Conservation (phyloP, 2,113 vertebrate species). For the Rallus limicola region DNA sequence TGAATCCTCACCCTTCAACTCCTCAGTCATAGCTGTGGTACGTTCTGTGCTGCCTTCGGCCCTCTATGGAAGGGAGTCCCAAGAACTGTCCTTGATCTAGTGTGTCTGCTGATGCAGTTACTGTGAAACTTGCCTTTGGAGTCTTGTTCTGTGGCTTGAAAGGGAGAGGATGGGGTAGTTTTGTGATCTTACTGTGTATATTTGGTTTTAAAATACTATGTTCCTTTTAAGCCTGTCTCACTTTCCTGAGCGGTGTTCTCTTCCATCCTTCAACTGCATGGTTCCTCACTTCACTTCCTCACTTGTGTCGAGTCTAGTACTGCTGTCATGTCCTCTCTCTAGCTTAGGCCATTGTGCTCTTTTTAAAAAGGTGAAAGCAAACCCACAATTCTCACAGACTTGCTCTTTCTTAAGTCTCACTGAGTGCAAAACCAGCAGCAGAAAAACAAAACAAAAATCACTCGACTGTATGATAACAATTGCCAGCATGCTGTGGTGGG, state of each 20-base stretch:
- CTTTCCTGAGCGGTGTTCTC: constrained; percentile 6
- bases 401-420: constrained; percentile 41
- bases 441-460: neutral
- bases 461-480: neutral
- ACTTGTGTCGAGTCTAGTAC: constrained; percentile 35
- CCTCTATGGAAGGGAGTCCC: neutral
- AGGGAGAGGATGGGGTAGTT: constrained; percentile 49
- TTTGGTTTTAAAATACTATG: constrained; percentile 57
- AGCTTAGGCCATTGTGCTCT: constrained; percentile 33
- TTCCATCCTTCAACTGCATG: constrained; percentile 30
- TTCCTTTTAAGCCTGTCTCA: constrained; percentile 61
- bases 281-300: constrained; percentile 41
- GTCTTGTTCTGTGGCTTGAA: constrained; percentile 24
- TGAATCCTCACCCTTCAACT: constrained; percentile 48
- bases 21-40: constrained; percentile 9
- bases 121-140: constrained; percentile 42
- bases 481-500: constrained; percentile 27
- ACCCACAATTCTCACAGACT: neutral
- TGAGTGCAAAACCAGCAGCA: constrained; percentile 56
- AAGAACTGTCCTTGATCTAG: neutral
- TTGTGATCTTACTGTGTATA: constrained; percentile 57
- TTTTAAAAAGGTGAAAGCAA: constrained; percentile 49
- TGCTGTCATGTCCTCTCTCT: constrained; percentile 37
- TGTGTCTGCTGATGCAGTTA: neutral
- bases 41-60: neutral